Base-by-base conservation (phyloP, 2,888 invertebrate genomes). In the Archaeoteleia sp. region DNA sequence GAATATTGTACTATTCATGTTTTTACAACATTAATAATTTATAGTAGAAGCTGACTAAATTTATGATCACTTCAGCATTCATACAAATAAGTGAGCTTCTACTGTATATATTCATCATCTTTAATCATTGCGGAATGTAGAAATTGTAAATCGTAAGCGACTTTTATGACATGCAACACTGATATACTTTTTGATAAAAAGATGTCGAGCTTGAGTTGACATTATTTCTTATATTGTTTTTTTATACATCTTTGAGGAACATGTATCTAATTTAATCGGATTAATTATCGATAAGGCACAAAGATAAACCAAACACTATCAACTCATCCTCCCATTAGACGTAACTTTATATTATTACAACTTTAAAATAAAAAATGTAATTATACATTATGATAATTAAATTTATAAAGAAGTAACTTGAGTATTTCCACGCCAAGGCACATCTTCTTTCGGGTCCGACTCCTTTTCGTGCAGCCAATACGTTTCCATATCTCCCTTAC, bases 401-500 rank as follows among this genome's bases (percentile, higher is more conserved):
- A n/a, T n/a, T n/a, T n/a, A n/a, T n/a, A n/a, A n/a, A n/a, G 27
- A 53, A 27, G 75, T 76, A 46, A 74, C 71, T 55, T 74, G 40
- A 45, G 72, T 62, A 54, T 67, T 71, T 27, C 60, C 57, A 7
- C 60, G 35, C 9, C 40, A 30, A 4, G 46, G 3, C 7, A 53
- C 35, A 25, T 72, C 65, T 27, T 71, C 62, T n/a, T 63, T 5
- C 35, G 8, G n/a, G 1, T 17, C 57, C n/a, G 40, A 27, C 10
- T 63, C 46, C 84, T 79, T 91, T 2, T 89, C 89, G 74, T 89
- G 87, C 53, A 94, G 82, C 94, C 94, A 94, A 84, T 90, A 93
- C 0, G 94, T 94, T 81, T 92, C 91, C 95, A 95, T 95, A 80
- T 92, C 90, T 23, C 95, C 96, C 86, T 96, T 96, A 13, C 95